These are phyloP conservation scores for Lepisosteus osseus DNA, from an alignment of 2,113 vertebrate genomes.

Conservation along the genomic window DNA sequence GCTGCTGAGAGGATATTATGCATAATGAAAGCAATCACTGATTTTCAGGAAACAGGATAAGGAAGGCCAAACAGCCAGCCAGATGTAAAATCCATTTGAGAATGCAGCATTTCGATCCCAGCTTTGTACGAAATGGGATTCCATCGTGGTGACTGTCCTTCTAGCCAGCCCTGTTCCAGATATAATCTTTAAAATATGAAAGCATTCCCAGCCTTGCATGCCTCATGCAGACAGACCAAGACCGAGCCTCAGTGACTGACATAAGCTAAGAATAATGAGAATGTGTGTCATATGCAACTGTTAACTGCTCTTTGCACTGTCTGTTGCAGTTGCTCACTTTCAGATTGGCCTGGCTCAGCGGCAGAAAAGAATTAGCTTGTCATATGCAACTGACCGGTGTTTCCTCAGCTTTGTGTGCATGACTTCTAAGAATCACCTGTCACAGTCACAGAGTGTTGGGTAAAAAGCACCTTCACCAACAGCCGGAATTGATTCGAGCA, in stretches of 20 bases:
- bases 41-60: constrained; percentile 6
- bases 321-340: not conserved
- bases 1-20: constrained; percentile 5
- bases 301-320: not conserved
- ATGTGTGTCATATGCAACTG: not conserved
- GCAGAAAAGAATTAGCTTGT: not conserved
- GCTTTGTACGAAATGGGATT: not conserved
- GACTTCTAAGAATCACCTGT: not conserved
- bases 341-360: not conserved
- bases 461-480: not conserved
- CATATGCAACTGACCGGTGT: not conserved
- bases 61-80: not conserved
- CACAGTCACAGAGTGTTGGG: not conserved
- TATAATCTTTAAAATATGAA: constrained; percentile 10
- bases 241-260: not conserved
- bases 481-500: not conserved
- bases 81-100: not conserved
- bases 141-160: not conserved
- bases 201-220: not conserved
- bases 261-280: not conserved
- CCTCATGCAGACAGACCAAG: not conserved
- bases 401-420: not conserved
- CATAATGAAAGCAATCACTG: constrained; percentile 23
- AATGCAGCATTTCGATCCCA: not conserved
- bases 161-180: not conserved